phyloP scores from a whole-genome alignment of 2,888 invertebrate species.

The Notodonta ziczac region DNA sequence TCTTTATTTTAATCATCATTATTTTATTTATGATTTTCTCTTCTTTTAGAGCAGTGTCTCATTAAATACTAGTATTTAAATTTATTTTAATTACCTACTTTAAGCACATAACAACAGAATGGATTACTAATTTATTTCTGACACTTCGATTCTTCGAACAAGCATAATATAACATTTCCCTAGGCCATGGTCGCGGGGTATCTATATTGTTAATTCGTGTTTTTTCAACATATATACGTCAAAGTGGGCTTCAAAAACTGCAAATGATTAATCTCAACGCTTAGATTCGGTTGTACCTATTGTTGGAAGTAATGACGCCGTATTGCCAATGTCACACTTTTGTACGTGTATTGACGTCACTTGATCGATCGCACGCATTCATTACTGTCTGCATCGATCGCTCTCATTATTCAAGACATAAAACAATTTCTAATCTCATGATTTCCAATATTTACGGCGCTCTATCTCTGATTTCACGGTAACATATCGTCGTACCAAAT shows the following conservation, averaged over 20 bases:
- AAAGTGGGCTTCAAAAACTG: slow-evolving; percentile 61
- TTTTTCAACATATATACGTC: slow-evolving; percentile 39
- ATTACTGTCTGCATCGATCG: slow-evolving; percentile 33
- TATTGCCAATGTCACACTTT: slow-evolving; percentile 69
- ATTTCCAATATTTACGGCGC: slow-evolving; percentile 25
- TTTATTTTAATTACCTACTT: slow-evolving; percentile 40
- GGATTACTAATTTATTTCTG: slow-evolving; percentile 56
- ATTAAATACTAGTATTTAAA: slow-evolving; percentile 50
- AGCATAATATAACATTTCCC: slow-evolving; percentile 57
- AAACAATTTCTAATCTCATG: slow-evolving; percentile 31
- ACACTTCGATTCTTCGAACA: slow-evolving; percentile 50
- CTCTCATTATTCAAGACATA: slow-evolving; percentile 18
- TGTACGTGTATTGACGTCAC: slow-evolving; percentile 38
- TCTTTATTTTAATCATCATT: slow-evolving; percentile 52
- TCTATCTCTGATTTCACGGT: slow-evolving; percentile 31
- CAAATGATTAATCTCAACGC: slow-evolving; percentile 34
- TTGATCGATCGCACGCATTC: slow-evolving; percentile 45
- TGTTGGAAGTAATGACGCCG: slow-evolving; percentile 51
- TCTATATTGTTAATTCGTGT: slow-evolving; percentile 48
- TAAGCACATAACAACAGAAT: slow-evolving; percentile 51
- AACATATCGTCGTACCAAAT: slow-evolving; percentile 49
- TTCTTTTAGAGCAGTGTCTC: slow-evolving; percentile 66
- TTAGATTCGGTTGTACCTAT: slow-evolving; percentile 40
- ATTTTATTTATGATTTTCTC: slow-evolving; percentile 56
- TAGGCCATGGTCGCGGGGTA: slow-evolving; percentile 64